These are phyloP conservation scores for Hippoglossus hippoglossus DNA, from an alignment of 2,797 vertebrate species.

Conservation along the genomic window DNA sequence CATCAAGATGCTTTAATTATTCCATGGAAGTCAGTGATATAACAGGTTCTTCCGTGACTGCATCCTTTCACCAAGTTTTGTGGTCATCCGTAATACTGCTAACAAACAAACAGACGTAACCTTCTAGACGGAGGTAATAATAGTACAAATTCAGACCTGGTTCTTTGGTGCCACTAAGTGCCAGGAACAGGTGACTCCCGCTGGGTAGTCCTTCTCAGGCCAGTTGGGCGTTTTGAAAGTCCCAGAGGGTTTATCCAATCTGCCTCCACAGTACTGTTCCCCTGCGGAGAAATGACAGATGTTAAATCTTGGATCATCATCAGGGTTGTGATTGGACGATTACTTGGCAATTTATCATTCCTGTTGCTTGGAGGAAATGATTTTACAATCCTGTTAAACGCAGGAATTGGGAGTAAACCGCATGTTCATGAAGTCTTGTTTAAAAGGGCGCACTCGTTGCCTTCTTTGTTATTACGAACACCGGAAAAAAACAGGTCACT, in stretches of 20 bases:
- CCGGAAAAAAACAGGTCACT: constrained; percentile 32
- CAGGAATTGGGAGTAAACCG: not conserved
- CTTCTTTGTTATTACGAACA: constrained; percentile 44
- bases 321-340: not conserved
- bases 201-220: constrained; percentile 97
- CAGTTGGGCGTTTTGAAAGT: constrained; percentile 97
- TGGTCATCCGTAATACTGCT: too few relatives aligned
- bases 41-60: too few relatives aligned
- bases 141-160: constrained; percentile 83
- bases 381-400: constrained; percentile 8
- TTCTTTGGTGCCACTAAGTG: constrained; percentile 96
- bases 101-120: too few relatives aligned
- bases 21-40: too few relatives aligned
- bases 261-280: constrained; percentile 96
- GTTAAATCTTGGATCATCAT: not conserved
- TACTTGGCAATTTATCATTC: not conserved
- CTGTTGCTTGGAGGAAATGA: constrained; percentile 2
- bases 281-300: constrained; percentile 77
- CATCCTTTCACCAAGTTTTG: too few relatives aligned
- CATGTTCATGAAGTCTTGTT: constrained; percentile 20
- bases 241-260: constrained; percentile 90
- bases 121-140: not conserved
- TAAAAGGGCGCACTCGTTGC: constrained; percentile 22
- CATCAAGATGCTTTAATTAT: too few relatives aligned
- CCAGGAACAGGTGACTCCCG: constrained; percentile 96